These are phyloP conservation scores for Crossoptilon crossoptilon DNA, from an alignment of 2,797 vertebrate species.

Conservation along the genomic window DNA sequence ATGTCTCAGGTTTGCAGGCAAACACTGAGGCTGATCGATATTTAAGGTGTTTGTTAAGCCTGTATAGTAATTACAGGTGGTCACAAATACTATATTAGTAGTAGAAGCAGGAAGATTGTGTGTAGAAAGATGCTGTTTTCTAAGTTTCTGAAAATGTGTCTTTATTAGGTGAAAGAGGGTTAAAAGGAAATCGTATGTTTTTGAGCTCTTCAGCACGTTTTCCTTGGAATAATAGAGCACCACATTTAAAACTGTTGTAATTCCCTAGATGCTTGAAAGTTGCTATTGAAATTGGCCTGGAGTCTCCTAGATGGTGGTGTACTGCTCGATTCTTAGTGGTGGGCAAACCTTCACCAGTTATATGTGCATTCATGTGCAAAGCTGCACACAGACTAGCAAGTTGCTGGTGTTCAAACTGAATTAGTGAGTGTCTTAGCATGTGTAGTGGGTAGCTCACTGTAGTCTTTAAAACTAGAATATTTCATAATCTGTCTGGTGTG, in stretches of 20 bases:
- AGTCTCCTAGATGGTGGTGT: background rate
- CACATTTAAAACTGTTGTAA: background rate
- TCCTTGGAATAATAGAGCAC: background rate
- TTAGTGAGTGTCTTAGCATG: background rate
- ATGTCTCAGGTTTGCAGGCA: background rate
- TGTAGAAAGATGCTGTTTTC: background rate
- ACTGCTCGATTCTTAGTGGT: background rate
- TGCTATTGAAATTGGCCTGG: background rate
- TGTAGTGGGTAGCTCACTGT: background rate
- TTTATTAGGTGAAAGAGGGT: background rate
- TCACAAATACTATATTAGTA: background rate
- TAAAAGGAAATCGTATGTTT: background rate
- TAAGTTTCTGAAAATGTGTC: background rate
- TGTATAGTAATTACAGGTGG: rapidly evolving
- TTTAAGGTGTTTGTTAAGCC: background rate
- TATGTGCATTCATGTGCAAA: background rate
- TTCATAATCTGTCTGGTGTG: background rate
- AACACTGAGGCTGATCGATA: background rate
- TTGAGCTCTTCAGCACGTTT: background rate
- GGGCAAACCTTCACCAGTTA: background rate
- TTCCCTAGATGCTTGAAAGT: background rate
- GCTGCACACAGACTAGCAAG: background rate
- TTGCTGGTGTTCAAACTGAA: background rate
- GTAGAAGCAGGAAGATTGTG: background rate
- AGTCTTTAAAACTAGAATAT: background rate